A percentile compares a stretch with the other conserved stretches of the same genome.
Evolutionary conservation across 1,140 invertebrate genomes (phyloP).

Genomic region (Monomorium pharaonis): DNA sequence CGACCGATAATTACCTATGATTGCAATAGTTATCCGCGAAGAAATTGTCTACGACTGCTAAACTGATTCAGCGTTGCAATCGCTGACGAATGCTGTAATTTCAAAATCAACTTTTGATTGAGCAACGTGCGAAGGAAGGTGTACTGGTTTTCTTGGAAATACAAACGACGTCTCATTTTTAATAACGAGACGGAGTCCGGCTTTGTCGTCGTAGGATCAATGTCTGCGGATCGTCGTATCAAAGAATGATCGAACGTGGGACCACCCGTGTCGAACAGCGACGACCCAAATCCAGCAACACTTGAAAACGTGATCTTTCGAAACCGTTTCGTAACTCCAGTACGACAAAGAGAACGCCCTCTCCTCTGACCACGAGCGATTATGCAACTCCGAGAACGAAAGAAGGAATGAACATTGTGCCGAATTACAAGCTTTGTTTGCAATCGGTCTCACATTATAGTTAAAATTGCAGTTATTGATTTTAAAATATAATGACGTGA

Average conservation of each 20-base stretch:
- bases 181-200: not conserved
- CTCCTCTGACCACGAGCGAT: not conserved
- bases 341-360: conserved; percentile 20
- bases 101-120: not conserved
- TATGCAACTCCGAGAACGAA: conserved; percentile 1
- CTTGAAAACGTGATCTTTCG: conserved; percentile 47
- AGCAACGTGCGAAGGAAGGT: not conserved
- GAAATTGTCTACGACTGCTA: not conserved
- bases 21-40: not conserved
- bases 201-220: not conserved
- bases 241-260: conserved; percentile 13
- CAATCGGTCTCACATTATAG: not conserved
- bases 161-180: not conserved
- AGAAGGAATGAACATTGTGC: not conserved
- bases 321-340: conserved; percentile 40
- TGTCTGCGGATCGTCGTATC: conserved; percentile 12
- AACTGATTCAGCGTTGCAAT: not conserved
- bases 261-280: conserved; percentile 49
- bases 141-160: not conserved
- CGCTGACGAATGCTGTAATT: not conserved
- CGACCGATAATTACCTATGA: not conserved
- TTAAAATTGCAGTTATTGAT: not conserved
- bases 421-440: not conserved
- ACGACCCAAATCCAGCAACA: conserved; percentile 45
- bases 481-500: not conserved